A percentile compares a stretch with the other conserved stretches of the same genome.
Conservation (phyloP, 2,888 invertebrate genomes). For the Sussaba pulchella region DNA sequence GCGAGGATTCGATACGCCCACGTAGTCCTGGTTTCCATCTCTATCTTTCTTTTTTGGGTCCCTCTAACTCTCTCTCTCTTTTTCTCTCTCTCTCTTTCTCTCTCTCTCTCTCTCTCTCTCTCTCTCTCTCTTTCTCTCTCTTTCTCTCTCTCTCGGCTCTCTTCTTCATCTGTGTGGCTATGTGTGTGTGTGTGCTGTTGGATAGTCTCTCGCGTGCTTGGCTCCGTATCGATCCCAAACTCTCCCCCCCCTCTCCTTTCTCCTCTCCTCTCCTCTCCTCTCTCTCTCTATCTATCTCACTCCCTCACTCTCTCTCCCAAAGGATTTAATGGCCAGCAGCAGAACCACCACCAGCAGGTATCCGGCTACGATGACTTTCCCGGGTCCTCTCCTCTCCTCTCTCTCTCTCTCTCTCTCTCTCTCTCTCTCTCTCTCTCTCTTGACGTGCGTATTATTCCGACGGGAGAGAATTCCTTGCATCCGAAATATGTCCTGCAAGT, state of each 20-base stretch:
- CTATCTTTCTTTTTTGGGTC: constrained; percentile 57
- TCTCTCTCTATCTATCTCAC: too few species aligned
- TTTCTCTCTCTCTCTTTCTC: constrained; percentile 6
- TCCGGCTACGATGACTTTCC: constrained; percentile 48
- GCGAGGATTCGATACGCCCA: constrained; percentile 64
- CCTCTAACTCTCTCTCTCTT: constrained; percentile 64
- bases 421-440: constrained; percentile 20
- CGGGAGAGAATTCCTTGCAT: neutral
- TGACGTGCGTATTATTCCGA: constrained; percentile 8
- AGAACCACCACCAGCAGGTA: constrained; percentile 58
- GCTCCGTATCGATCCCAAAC: constrained; percentile 67
- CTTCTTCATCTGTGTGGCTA: constrained; percentile 24
- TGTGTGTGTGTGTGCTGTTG: constrained; percentile 63
- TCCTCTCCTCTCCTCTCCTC: constrained; percentile 42
- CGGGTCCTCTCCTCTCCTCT: constrained; percentile 24
- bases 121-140: constrained; percentile 64
- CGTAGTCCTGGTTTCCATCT: constrained; percentile 55
- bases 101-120: constrained; percentile 56
- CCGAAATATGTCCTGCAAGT: neutral
- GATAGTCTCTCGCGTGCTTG: constrained; percentile 65
- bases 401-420: too few species aligned
- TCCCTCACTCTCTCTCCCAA: constrained; percentile 44
- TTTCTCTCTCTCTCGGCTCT: too few species aligned
- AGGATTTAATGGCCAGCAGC: constrained; percentile 64
- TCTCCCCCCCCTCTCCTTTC: constrained; percentile 59